Evolutionary conservation across 2,113 vertebrate species (phyloP), one percentile per base, ranked within the genome.

Genomic region (Prietella phreatophila): DNA sequence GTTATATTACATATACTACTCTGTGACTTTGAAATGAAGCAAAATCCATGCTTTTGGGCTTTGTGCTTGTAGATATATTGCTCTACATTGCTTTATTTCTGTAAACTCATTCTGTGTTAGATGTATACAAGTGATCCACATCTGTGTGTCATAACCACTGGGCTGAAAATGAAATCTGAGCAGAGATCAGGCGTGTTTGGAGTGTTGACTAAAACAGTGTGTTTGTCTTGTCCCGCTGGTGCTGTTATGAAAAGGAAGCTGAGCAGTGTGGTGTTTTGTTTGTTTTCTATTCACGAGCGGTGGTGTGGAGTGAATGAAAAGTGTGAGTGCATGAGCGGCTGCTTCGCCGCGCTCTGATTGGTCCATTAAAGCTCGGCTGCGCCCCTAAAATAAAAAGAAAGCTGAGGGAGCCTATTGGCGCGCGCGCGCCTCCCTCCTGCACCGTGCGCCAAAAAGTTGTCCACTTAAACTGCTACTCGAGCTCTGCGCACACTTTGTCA

Each of bases 381-480:
- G 91, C 94, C 93, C 94, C 93, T 93, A 92, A 94, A 95, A 96
- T 96, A 96, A 96, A 96, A 95, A 96, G 94, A 94, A 93, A 91
- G 53, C 47, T 36, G 63, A 90, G 88, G 63, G 93, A 96, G 93
- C 96, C 96, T 96, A 96, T 96, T 94, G 93, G 93, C 91, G 94
- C 89, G 65, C 91, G 33, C 87, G 76, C 89, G 91, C 88, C 92
- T 85, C 91, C 92, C 85, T 87, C 91, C 93, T 89, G 80, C 87
- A 92, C 92, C 89, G 89, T 89, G 92, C 91, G 89, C 92, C 93
- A 93, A 94, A 94, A 94, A 94, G 91, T 93, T 90, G 88, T 90
- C 88, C 92, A 91, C 93, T 93, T 93, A 90, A 93, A 90, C 94
- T 95, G 95, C 93, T 95, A 27, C 95, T 92, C 92, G 92, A 85